Percentiles rank a stretch among this genome's conserved stretches.
These are phyloP conservation scores for Trichonephila clavata DNA, from an alignment of 1,140 invertebrate genomes.

Conservation along the genomic window DNA sequence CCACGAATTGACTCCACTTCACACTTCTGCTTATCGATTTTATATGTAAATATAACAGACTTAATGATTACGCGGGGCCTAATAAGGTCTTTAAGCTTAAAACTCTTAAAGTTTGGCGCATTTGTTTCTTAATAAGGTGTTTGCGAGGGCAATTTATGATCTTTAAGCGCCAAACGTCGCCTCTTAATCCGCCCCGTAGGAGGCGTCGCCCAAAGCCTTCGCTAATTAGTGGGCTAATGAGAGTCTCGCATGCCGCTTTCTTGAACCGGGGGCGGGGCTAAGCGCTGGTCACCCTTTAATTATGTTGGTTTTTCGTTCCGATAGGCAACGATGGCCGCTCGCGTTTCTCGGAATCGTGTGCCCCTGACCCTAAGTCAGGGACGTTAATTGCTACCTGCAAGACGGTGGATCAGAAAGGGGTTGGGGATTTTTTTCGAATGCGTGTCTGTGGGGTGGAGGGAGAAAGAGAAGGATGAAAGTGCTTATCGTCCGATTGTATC, in stretches of 20 bases:
- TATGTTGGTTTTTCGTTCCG: slow-evolving; percentile 40
- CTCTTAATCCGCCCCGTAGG: slow-evolving; percentile 51
- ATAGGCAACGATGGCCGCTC: slow-evolving; percentile 10
- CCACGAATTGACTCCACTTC: background rate
- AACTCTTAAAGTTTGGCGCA: background rate
- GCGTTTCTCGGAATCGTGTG: background rate
- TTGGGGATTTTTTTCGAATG: background rate
- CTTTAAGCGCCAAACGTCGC: slow-evolving; percentile 2
- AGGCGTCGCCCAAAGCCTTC: slow-evolving; percentile 49
- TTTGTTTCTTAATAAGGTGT: slow-evolving; percentile 10
- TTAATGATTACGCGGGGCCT: background rate
- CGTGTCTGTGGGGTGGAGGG: background rate
- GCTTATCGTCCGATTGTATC: background rate
- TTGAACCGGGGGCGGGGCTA: slow-evolving; percentile 21
- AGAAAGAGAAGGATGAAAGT: background rate
- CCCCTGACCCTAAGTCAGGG: slow-evolving; percentile 8
- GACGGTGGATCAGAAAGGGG: background rate
- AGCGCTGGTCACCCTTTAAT: slow-evolving; percentile 65
- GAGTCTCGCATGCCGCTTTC: slow-evolving; percentile 59
- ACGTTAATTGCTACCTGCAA: background rate
- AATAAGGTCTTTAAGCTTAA: background rate
- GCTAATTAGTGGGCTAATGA: slow-evolving; percentile 71
- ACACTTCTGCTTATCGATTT: background rate
- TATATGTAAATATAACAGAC: background rate
- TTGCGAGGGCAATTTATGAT: background rate